phyloP scores from a whole-genome alignment of 1,140 invertebrate species.

The Meloidogyne floridensis region DNA sequence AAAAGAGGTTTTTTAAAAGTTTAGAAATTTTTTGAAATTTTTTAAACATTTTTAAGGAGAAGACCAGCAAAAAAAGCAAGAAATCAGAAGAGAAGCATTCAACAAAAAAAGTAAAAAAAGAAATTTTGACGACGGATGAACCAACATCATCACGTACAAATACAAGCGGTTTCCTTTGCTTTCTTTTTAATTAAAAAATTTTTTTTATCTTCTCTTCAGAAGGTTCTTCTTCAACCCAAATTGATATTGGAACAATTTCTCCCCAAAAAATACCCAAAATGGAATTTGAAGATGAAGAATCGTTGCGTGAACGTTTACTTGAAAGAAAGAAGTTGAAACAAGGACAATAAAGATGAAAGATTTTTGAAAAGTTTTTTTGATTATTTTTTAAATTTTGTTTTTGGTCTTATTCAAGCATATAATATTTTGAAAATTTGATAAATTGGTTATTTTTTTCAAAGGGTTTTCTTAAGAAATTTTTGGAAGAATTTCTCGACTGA shows the following conservation, averaged over 20 bases:
- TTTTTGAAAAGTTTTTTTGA: neutral
- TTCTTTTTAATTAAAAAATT: neutral
- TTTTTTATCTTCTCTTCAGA: neutral
- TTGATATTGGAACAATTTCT: neutral
- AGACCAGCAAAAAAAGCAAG: conserved; percentile 33
- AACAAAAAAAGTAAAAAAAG: conserved; percentile 20
- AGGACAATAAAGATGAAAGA: conserved; percentile 15
- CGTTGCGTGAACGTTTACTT: conserved; percentile 53
- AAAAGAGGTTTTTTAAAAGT: conserved; percentile 25
- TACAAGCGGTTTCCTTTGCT: conserved; percentile 10
- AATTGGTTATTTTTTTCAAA: too few species aligned
- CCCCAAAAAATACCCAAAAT: conserved; percentile 25
- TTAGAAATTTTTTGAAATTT: neutral
- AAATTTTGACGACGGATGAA: neutral
- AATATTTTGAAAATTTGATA: too few species aligned
- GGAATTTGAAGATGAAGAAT: conserved; percentile 46
- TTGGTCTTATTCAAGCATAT: too few species aligned
- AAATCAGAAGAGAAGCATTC: conserved; percentile 18
- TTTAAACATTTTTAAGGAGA: neutral
- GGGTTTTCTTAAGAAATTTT: too few species aligned
- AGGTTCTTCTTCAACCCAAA: neutral
- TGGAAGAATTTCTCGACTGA: too few species aligned
- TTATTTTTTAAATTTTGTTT: neutral
- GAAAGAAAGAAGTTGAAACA: conserved; percentile 48
- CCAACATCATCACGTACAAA: conserved; percentile 15